Percentiles rank a stretch among this genome's conserved stretches.
Evolutionary conservation across 1,140 invertebrate genomes (phyloP).

Genomic region (Danaus melanippus): DNA sequence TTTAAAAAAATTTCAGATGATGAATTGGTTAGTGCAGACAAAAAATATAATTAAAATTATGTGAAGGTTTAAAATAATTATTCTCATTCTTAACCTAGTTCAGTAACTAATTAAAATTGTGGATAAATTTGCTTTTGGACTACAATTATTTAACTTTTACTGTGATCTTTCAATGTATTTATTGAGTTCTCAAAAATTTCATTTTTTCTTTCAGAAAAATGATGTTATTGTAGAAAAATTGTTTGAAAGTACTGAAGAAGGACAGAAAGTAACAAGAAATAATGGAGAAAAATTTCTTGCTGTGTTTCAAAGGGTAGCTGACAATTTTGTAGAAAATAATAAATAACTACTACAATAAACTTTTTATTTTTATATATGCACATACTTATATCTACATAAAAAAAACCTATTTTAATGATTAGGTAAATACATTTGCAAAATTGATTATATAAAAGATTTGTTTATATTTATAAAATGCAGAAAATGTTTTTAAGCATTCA

Average conservation of each 20-base stretch:
- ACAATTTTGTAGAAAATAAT: conserved; percentile 26
- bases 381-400: conserved; percentile 3
- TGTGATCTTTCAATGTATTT: no score
- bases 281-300: conserved; percentile 95
- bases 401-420: conserved; percentile 10
- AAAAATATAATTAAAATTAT: conserved; percentile 8
- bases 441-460: no score
- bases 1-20: conserved; percentile 84
- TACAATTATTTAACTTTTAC: no score
- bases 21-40: conserved; percentile 78
- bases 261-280: conserved; percentile 97
- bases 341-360: conserved; percentile 14
- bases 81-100: no score
- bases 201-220: conserved; percentile 71
- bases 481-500: no score
- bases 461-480: no score
- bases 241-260: conserved; percentile 96
- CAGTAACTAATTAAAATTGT: no score
- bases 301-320: conserved; percentile 83
- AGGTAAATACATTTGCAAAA: not conserved
- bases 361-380: no score
- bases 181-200: no score
- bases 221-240: conserved; percentile 93
- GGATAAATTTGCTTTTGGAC: no score
- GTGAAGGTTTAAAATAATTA: not conserved